Conservation (phyloP, 2,113 vertebrate genomes). For the Pomatorhinus ruficollis region DNA sequence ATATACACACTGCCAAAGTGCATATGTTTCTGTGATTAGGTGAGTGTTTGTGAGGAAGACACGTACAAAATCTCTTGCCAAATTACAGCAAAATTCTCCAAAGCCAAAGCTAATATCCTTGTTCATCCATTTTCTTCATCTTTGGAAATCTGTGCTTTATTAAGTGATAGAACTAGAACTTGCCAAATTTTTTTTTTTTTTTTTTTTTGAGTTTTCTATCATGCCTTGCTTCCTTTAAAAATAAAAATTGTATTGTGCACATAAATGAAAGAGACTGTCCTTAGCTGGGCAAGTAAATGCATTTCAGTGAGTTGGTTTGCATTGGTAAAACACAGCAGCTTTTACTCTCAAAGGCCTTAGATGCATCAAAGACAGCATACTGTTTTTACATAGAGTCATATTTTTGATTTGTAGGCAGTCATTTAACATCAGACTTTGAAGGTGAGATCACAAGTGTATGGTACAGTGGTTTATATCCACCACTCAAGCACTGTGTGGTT, state of each 20-base stretch:
- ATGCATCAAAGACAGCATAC: neutral
- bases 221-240: neutral
- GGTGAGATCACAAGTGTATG: neutral
- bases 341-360: neutral
- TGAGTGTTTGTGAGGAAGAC: neutral
- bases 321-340: neutral
- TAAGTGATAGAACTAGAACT: slow-evolving; percentile 52
- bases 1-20: neutral
- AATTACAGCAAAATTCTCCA: neutral
- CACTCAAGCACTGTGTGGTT: neutral
- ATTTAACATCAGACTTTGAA: neutral
- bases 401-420: neutral
- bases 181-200: neutral
- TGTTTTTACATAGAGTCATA: neutral
- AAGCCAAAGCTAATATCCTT: neutral
- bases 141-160: slow-evolving; percentile 49
- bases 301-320: neutral
- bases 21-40: neutral
- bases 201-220: neutral
- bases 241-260: neutral
- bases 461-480: neutral
- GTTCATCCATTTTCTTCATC: neutral
- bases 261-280: slow-evolving; percentile 41
- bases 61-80: neutral
- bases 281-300: neutral